These are phyloP conservation scores for Pseudopipra pipra DNA, from an alignment of 2,113 vertebrate genomes.

Conservation along the genomic window DNA sequence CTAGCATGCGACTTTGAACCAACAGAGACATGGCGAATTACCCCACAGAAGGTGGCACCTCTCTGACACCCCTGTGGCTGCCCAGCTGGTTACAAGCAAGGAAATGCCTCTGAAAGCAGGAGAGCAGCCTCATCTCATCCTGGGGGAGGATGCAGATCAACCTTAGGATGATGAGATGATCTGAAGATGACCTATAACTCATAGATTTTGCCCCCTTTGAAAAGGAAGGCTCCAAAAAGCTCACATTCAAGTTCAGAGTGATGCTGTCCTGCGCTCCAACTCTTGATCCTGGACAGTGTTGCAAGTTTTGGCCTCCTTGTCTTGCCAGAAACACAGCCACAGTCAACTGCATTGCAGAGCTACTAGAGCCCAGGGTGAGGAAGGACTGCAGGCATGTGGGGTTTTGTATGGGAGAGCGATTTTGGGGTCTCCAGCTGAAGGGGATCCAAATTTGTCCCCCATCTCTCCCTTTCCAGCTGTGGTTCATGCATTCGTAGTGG, in stretches of 20 bases:
- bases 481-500: background rate
- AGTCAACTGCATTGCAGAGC: background rate
- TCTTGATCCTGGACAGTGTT: background rate
- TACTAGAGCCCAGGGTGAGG: background rate
- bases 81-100: background rate
- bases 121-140: background rate
- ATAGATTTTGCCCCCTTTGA: background rate
- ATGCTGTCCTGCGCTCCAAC: background rate
- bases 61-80: background rate
- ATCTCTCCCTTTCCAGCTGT: background rate
- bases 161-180: background rate
- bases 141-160: background rate
- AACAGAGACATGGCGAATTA: accelerated
- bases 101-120: background rate
- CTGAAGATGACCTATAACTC: background rate
- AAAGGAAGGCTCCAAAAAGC: background rate
- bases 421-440: background rate
- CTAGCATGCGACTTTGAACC: accelerated
- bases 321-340: background rate
- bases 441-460: background rate
- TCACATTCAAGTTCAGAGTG: background rate
- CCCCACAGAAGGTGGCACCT: background rate
- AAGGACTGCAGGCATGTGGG: background rate
- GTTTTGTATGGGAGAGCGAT: background rate
- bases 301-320: background rate